phyloP scores from a whole-genome alignment of 1,140 invertebrate species.

The Asobara japonica region DNA sequence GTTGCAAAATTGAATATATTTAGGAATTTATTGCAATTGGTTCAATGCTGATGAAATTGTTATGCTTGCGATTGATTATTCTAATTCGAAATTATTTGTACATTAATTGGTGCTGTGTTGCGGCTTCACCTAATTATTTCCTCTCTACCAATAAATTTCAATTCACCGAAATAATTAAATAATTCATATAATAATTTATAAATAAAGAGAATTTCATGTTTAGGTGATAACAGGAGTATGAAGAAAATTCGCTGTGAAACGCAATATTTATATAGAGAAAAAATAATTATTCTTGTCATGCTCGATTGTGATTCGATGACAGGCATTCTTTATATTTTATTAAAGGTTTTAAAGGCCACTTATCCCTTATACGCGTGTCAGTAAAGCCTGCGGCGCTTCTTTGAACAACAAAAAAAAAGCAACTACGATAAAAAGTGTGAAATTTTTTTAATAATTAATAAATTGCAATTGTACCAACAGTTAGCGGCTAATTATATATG shows the following conservation, averaged over 20 bases:
- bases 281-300: slow-evolving; percentile 18
- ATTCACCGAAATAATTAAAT: not conserved
- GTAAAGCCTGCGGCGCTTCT: not conserved
- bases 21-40: not conserved
- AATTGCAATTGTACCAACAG: slow-evolving; percentile 12
- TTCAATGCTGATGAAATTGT: not conserved
- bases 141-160: not conserved
- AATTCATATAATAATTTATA: slow-evolving; percentile 23
- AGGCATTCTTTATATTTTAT: slow-evolving; percentile 13
- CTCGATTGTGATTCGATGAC: slow-evolving; percentile 22
- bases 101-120: not conserved
- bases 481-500: not conserved
- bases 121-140: not conserved
- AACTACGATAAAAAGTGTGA: too few relatives aligned
- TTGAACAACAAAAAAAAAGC: not conserved
- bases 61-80: not conserved
- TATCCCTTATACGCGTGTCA: not conserved
- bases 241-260: slow-evolving; percentile 39
- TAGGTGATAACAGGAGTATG: slow-evolving; percentile 20
- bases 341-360: not conserved
- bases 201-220: slow-evolving; percentile 27
- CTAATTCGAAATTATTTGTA: not conserved
- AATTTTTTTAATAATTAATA: not conserved
- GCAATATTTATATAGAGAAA: slow-evolving; percentile 30
- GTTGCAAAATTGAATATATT: not conserved